phyloP scores from a whole-genome alignment of 2,113 vertebrate genomes.

The Aptenodytes forsteri region DNA sequence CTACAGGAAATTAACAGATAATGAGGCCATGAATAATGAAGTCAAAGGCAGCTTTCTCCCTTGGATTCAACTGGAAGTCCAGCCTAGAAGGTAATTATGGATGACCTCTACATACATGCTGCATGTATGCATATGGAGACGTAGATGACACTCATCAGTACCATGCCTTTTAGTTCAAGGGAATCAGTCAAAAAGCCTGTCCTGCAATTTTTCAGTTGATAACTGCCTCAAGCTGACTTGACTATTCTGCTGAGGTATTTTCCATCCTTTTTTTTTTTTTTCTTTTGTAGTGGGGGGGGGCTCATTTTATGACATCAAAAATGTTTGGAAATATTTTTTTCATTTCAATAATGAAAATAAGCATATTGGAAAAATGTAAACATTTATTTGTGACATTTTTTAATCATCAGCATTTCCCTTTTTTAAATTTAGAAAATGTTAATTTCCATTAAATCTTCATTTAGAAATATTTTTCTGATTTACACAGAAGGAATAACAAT shows the following conservation, averaged over 20 bases:
- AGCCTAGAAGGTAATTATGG: not conserved
- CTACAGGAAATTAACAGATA: not conserved
- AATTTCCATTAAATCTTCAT: not conserved
- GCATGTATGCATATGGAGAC: not conserved
- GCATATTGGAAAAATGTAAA: not conserved
- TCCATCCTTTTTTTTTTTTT: accelerated
- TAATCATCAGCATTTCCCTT: not conserved
- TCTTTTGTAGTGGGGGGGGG: not conserved
- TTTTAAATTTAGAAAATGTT: not conserved
- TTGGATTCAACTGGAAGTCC: not conserved
- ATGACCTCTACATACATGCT: not conserved
- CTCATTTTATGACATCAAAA: not conserved
- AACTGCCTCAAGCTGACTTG: not conserved
- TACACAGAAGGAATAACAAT: not conserved
- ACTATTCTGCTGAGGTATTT: not conserved
- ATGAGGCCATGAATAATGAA: not conserved
- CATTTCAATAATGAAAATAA: not conserved
- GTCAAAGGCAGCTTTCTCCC: not conserved
- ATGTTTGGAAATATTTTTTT: not conserved
- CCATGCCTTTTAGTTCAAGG: not conserved
- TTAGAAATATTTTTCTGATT: not conserved
- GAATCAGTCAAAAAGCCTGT: not conserved
- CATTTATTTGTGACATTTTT: not conserved
- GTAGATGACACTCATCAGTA: not conserved
- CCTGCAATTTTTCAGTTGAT: not conserved